Base-by-base conservation (phyloP, 2,888 invertebrate species). In the Erebia epiphron region DNA sequence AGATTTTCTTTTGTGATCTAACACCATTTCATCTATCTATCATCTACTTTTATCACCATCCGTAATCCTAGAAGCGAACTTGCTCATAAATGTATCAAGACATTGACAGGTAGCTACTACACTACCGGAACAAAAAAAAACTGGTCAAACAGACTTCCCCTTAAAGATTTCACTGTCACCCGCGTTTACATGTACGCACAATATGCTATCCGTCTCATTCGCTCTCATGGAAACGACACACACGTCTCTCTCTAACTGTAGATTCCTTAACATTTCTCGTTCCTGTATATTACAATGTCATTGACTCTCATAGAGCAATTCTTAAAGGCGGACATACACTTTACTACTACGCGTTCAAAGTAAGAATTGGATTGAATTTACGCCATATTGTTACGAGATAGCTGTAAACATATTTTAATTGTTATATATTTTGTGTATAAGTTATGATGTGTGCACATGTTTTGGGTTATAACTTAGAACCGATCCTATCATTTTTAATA, bases 91-190 rank as follows among this genome's bases (percentile, higher is more conserved):
- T 4, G 50, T 50, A n/a, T n/a, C n/a, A n/a, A 14, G 50, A 50
- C 10, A 35, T 58, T 35, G n/a, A 58, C 13, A n/a, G n/a, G 10
- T 10, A 57, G 16, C 54, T 18, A 11, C 9, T 41, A 16, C 26
- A 41, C 52, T 64, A 52, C 64, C 64, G 64, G 64, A 64, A 50
- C 49, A 56, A 61, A 52, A 46, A n/a, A 68, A 18, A 56, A 46
- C 57, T 16, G 13, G 13, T 58, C 41, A 10, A 21, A 26, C 21
- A 72, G 21, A 70, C 80, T 73, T 81, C 82, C 77, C 84, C 88
- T 88, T 88, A 88, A 78, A 79, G 84, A 86, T 89, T 88, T 89
- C 89, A 88, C 88, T 88, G 79, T 77, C 80, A 78, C 79, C 81
- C 80, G 79, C 79, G 63, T 76, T 75, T 78, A 65, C 79, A 80